A percentile compares a stretch with the other conserved stretches of the same genome.
Evolutionary conservation across 2,888 invertebrate genomes (phyloP).

Genomic region (Eledone cirrhosa): DNA sequence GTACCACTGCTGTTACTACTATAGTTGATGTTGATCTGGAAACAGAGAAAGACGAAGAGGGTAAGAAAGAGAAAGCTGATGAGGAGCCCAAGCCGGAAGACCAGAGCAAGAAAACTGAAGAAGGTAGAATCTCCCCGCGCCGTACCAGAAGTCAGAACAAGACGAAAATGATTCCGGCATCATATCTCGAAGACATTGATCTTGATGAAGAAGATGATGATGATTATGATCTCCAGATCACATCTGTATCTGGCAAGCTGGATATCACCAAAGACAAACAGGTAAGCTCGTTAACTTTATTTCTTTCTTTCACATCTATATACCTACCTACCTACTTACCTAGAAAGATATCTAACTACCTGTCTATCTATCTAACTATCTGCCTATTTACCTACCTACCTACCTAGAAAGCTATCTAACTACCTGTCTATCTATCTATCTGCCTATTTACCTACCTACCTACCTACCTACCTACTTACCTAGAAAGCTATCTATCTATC

Average conservation of each 20-base stretch:
- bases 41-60: background rate
- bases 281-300: background rate
- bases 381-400: too few relatives aligned
- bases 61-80: background rate
- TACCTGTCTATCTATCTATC: too few relatives aligned
- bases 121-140: conserved; percentile 17
- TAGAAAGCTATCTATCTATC: too few relatives aligned
- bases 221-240: conserved; percentile 11
- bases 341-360: too few relatives aligned
- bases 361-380: too few relatives aligned
- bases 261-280: background rate
- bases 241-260: conserved; percentile 11
- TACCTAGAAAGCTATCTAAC: too few relatives aligned
- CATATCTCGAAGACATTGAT: background rate
- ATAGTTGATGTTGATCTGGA: background rate
- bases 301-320: too few relatives aligned
- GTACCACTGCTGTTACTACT: background rate
- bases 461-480: too few relatives aligned
- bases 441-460: too few relatives aligned
- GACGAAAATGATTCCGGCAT: background rate
- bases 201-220: background rate
- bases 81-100: background rate
- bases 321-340: too few relatives aligned
- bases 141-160: conserved; percentile 8
- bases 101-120: background rate